Evolutionary conservation across 2,888 invertebrate species (phyloP).

Genomic region (Octodonta nipae): DNA sequence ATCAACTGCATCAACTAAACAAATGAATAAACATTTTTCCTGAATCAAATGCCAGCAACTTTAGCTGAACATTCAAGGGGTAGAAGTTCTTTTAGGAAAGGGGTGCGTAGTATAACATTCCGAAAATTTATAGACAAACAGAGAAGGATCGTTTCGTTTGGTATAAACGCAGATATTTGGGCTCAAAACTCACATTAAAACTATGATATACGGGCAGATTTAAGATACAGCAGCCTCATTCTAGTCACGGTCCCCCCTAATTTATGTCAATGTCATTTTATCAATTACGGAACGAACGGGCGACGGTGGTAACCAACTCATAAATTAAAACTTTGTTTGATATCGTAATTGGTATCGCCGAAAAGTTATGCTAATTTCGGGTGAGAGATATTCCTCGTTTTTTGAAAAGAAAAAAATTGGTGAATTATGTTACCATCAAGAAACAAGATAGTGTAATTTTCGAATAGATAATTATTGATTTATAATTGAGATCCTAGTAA

Average conservation of each 20-base stretch:
- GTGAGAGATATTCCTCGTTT: too few species aligned
- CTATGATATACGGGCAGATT: slow-evolving; percentile 38
- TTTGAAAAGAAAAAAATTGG: too few species aligned
- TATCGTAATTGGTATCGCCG: slow-evolving; percentile 31
- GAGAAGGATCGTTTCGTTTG: slow-evolving; percentile 26
- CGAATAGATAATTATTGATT: too few species aligned
- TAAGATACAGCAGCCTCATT: slow-evolving; percentile 37
- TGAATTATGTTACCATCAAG: too few species aligned
- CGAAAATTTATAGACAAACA: slow-evolving; percentile 38
- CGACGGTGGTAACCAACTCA: slow-evolving; percentile 19
- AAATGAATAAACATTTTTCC: too few species aligned
- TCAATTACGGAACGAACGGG: slow-evolving; percentile 35
- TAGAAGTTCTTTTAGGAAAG: slow-evolving; percentile 19
- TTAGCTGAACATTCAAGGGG: too few species aligned
- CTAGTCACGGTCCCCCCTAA: slow-evolving; percentile 37
- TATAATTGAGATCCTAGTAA: too few species aligned
- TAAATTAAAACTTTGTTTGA: slow-evolving; percentile 36
- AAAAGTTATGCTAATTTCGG: slow-evolving; percentile 21
- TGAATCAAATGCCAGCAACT: too few species aligned
- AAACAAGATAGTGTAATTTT: too few species aligned
- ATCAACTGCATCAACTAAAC: too few species aligned
- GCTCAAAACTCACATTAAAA: slow-evolving; percentile 36
- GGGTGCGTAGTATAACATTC: slow-evolving; percentile 31
- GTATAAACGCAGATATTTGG: too few species aligned
- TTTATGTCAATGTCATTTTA: slow-evolving; percentile 39